These are phyloP conservation scores for Benthosema pterotum DNA, from an alignment of 2,797 vertebrate genomes.

Conservation along the genomic window DNA sequence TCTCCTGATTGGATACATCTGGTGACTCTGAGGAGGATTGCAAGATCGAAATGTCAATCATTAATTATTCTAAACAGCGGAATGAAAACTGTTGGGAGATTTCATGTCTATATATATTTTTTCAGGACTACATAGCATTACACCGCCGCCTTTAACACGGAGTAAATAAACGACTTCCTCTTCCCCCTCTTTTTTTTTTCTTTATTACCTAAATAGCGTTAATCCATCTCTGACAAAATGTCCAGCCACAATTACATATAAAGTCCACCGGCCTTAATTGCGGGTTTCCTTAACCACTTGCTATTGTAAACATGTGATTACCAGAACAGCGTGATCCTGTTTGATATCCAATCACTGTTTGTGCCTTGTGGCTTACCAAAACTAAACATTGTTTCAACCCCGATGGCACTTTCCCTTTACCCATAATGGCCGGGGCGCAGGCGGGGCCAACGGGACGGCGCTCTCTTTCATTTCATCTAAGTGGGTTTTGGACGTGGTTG, in stretches of 20 bases:
- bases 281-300: slow-evolving; percentile 55
- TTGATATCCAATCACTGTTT: slow-evolving; percentile 61
- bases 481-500: slow-evolving; percentile 42
- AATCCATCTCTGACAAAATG: slow-evolving; percentile 33
- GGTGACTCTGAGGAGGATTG: too few species aligned
- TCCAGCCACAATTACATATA: slow-evolving; percentile 52
- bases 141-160: too few species aligned
- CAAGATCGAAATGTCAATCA: too few species aligned
- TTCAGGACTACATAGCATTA: too few species aligned
- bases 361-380: slow-evolving; percentile 51
- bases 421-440: slow-evolving; percentile 49
- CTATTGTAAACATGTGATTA: slow-evolving; percentile 68
- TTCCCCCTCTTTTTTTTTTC: neutral
- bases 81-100: too few species aligned
- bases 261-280: slow-evolving; percentile 54
- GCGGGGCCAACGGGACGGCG: slow-evolving; percentile 32
- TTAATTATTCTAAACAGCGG: too few species aligned
- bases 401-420: slow-evolving; percentile 60
- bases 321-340: slow-evolving; percentile 54
- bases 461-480: slow-evolving; percentile 61
- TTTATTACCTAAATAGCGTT: slow-evolving; percentile 2
- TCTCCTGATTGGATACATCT: too few species aligned
- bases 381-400: neutral
- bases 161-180: neutral
- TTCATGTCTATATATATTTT: too few species aligned